Evolutionary conservation across 2,888 invertebrate species (phyloP).

Genomic region (Pollenia labialis): DNA sequence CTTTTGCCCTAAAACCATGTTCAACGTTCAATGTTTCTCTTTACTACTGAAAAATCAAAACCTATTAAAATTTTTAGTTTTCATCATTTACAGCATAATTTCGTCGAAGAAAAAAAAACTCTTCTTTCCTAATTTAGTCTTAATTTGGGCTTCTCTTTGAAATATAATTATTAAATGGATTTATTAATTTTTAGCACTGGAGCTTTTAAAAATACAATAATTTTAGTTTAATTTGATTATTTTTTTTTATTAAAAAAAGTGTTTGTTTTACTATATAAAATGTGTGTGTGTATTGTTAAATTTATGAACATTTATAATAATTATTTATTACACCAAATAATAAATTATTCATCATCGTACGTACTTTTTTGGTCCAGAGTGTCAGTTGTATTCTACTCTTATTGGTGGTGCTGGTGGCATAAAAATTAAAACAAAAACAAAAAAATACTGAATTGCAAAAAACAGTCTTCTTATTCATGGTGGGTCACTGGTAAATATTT

Average conservation of each 20-base stretch:
- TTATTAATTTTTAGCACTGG: slow-evolving; percentile 49
- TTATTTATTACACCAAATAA: slow-evolving; percentile 61
- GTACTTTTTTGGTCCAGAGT: slow-evolving; percentile 75
- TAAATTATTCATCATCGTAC: slow-evolving; percentile 72
- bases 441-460: slow-evolving; percentile 76
- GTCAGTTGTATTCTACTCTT: slow-evolving; percentile 77
- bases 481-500: slow-evolving; percentile 82
- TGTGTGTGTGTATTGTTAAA: slow-evolving; percentile 63
- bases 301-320: slow-evolving; percentile 40
- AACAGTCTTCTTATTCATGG: slow-evolving; percentile 80
- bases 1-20: not conserved
- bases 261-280: slow-evolving; percentile 59
- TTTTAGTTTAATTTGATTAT: slow-evolving; percentile 33
- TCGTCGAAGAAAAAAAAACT: not conserved
- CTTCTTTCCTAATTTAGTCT: slow-evolving; percentile 22
- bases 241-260: slow-evolving; percentile 38
- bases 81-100: slow-evolving; percentile 11
- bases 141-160: slow-evolving; percentile 37
- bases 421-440: slow-evolving; percentile 67
- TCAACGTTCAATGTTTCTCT: slow-evolving; percentile 42
- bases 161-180: slow-evolving; percentile 4
- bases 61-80: not conserved
- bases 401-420: slow-evolving; percentile 81
- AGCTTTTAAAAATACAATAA: slow-evolving; percentile 39
- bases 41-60: not conserved